phyloP scores from a whole-genome alignment of 1,140 invertebrate genomes.

The Rhagoletis zephyria region DNA sequence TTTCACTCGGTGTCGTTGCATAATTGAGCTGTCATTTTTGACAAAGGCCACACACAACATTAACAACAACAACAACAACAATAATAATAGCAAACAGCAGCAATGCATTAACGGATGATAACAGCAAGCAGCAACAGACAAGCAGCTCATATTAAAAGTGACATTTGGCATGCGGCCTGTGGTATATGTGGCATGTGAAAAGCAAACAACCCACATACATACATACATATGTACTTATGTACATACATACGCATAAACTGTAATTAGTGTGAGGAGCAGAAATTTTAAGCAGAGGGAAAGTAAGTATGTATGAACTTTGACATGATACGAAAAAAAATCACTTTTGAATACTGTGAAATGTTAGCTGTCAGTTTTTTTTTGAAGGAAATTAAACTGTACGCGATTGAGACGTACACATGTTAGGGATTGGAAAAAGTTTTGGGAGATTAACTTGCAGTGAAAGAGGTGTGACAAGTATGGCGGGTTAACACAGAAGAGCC shows the following conservation, averaged over 20 bases:
- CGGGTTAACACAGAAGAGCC: too few species aligned
- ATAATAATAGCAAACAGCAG: background rate
- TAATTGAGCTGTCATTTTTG: conserved; percentile 46
- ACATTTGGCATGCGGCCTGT: background rate
- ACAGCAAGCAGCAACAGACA: background rate
- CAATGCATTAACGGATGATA: too few species aligned
- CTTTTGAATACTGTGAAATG: background rate
- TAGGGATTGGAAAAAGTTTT: too few species aligned
- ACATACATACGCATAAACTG: background rate
- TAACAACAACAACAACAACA: background rate
- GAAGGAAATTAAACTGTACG: background rate
- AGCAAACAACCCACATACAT: background rate
- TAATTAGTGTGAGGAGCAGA: background rate
- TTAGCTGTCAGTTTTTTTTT: background rate
- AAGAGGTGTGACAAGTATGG: too few species aligned
- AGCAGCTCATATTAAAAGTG: conserved; percentile 19
- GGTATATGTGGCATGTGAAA: background rate
- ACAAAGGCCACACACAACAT: conserved; percentile 37
- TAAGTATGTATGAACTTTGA: background rate
- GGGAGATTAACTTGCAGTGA: too few species aligned
- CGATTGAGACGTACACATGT: too few species aligned
- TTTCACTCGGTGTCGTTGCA: conserved; percentile 1
- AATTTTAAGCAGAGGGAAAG: background rate
- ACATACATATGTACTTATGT: background rate
- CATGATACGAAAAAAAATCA: background rate